Base-by-base conservation (phyloP, 2,888 invertebrate species). In the Ophraella communa region DNA sequence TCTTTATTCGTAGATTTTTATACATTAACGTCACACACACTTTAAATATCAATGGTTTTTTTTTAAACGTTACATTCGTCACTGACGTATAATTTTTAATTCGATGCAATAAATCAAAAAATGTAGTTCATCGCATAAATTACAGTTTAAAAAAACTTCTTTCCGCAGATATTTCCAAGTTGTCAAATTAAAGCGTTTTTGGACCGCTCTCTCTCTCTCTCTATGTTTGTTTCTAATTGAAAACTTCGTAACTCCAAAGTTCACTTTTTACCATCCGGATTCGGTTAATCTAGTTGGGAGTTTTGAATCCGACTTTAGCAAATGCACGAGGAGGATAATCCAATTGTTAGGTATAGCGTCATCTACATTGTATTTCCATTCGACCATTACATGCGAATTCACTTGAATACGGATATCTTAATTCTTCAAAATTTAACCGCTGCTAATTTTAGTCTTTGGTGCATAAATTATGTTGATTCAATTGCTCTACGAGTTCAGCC, bases 351-450 rank as follows among this genome's bases (percentile, higher is more conserved):
- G n/a, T n/a, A n/a, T 66, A 64, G 64, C 65, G 51, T 59, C 61
- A 56, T 52, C 61, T 58, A 73, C 73, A 75, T 65, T 71, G 69
- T 69, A 70, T 73, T 74, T 71, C 71, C 75, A 76, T 76, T 76
- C 71, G 70, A 64, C 71, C 71, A 70, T 76, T 73, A 76, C 76
- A 75, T 70, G 73, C 65, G 74, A 76, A 76, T 74, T 74, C 75
- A 74, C 76, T 76, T 64, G 61, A 65, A 59, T 67, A 70, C 61
- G 71, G 72, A n/a, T n/a, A n/a, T n/a, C 66, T 66, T 59, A 73
- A 71, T 71, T 73, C 68, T 66, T 69, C 64, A 65, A 59, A 61
- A 51, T 64, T 64, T 56, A 64, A 63, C 66, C 64, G 56, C 59
- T 30, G 1, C 30, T 10, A 30, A 5, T 30, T 30, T 30, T 4